A percentile compares a stretch with the other conserved stretches of the same genome.
Conservation (phyloP, 2,113 vertebrate species). For the Syrrhaptes paradoxus region DNA sequence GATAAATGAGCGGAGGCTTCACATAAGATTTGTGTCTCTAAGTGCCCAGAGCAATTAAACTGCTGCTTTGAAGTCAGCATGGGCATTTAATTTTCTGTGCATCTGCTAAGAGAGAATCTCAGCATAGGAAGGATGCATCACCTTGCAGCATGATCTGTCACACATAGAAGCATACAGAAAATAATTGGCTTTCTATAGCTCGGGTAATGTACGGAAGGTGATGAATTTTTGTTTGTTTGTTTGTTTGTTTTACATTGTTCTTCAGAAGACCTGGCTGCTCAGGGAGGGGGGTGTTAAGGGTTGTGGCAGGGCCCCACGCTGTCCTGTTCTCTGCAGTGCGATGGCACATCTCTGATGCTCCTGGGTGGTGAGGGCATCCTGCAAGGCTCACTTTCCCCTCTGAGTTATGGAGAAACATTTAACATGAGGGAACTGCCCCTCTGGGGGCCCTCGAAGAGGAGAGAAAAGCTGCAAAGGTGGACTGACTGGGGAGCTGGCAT, state of each 20-base stretch:
- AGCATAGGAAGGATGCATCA: neutral
- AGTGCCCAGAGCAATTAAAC: neutral
- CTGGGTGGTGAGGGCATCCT: neutral
- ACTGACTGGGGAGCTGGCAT: neutral
- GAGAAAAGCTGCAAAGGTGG: neutral
- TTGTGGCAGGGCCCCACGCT: rapidly evolving
- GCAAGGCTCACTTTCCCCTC: rapidly evolving
- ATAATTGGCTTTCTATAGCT: rapidly evolving
- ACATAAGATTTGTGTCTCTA: neutral
- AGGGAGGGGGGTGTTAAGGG: neutral
- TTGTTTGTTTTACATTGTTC: rapidly evolving
- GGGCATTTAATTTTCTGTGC: neutral
- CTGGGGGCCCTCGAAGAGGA: neutral
- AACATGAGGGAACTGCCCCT: rapidly evolving
- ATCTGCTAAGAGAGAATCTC: neutral
- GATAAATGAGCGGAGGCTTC: neutral
- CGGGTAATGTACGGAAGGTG: neutral
- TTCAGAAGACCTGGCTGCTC: neutral
- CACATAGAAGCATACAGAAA: neutral
- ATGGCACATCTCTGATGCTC: neutral
- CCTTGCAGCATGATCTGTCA: neutral
- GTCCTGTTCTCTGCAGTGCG: rapidly evolving
- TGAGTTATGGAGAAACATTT: rapidly evolving
- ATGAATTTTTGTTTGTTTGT: too few species aligned
- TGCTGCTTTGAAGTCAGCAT: neutral